A percentile compares a stretch with the other conserved stretches of the same genome.
Conservation (phyloP, 2,113 vertebrate species). For the Xyrauchen texanus region DNA sequence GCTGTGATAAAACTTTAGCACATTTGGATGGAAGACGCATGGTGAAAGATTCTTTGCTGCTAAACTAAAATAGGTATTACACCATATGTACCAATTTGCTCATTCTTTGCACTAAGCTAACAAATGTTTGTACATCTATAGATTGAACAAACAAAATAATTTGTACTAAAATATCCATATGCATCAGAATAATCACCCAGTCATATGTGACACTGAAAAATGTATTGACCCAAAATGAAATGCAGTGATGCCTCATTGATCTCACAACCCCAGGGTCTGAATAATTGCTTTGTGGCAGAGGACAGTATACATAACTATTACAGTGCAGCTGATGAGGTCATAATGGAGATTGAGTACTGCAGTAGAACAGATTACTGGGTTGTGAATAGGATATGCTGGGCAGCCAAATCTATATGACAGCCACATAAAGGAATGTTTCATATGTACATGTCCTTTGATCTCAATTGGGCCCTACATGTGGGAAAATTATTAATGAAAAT, state of each 20-base stretch:
- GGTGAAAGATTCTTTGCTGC: background rate
- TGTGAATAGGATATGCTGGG: background rate
- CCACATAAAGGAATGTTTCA: background rate
- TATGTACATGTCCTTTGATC: background rate
- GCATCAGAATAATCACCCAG: background rate
- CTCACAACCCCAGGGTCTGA: background rate
- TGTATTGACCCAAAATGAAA: constrained; percentile 2
- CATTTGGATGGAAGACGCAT: background rate
- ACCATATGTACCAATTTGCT: background rate
- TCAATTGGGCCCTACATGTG: background rate
- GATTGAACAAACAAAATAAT: background rate
- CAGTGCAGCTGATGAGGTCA: constrained; percentile 41
- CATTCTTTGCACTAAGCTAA: background rate
- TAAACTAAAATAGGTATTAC: too few species aligned
- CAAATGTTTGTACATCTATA: background rate
- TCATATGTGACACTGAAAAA: background rate
- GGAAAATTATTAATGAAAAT: background rate
- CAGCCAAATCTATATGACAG: background rate
- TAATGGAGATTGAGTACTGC: constrained; percentile 58
- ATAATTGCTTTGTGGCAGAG: constrained; percentile 18
- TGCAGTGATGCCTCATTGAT: constrained; percentile 7
- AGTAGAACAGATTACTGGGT: constrained; percentile 7
- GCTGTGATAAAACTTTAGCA: constrained; percentile 30
- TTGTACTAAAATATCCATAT: background rate
- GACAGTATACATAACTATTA: constrained; percentile 54